Evolutionary conservation across 2,888 invertebrate genomes (phyloP).

Genomic region (Hemaris fuciformis): DNA sequence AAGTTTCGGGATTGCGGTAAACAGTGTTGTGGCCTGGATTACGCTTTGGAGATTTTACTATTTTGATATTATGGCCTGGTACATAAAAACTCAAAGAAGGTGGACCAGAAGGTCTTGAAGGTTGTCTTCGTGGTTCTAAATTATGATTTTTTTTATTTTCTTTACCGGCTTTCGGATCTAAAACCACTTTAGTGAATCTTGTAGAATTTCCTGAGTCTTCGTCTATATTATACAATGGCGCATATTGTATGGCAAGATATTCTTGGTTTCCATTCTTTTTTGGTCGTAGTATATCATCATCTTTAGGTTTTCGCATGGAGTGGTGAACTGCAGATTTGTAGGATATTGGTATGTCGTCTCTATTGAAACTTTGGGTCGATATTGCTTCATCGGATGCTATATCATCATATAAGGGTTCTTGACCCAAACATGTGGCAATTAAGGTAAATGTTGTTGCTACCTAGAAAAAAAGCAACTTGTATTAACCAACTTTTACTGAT

Average conservation of each 20-base stretch:
- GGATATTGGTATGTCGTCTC: constrained; percentile 38
- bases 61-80: constrained; percentile 35
- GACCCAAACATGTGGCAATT: constrained; percentile 13
- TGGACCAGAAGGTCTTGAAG: constrained; percentile 4
- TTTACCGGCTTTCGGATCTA: not conserved
- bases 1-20: constrained; percentile 28
- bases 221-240: constrained; percentile 27
- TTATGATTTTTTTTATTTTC: constrained; percentile 21
- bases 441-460: constrained; percentile 26
- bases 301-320: constrained; percentile 23
- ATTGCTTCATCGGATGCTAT: constrained; percentile 26
- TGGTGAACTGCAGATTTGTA: constrained; percentile 37
- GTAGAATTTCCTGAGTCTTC: not conserved
- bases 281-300: constrained; percentile 7
- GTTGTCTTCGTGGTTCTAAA: constrained; percentile 36
- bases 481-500: not conserved
- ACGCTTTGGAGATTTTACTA: constrained; percentile 28
- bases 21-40: constrained; percentile 36
- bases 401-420: not conserved
- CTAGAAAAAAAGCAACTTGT: constrained; percentile 27
- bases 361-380: constrained; percentile 36
- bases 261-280: not conserved
- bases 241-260: constrained; percentile 34
- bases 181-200: not conserved
- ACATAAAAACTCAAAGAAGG: constrained; percentile 27